These are phyloP conservation scores for Laspeyria flexula DNA, from an alignment of 2,888 invertebrate genomes.

Conservation along the genomic window DNA sequence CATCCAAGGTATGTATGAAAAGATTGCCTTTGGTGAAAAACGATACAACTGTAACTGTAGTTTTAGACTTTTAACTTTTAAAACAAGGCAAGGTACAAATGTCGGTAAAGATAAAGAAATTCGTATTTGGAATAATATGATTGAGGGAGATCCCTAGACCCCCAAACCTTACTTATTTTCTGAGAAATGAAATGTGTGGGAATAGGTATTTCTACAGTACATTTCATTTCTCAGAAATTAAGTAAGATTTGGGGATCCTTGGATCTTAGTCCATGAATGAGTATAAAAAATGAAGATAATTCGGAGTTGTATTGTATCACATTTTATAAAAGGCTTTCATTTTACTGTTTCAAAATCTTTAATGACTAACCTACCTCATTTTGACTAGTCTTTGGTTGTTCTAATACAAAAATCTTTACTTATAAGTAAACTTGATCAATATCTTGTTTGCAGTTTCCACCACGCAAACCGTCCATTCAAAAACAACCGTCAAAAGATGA, in stretches of 20 bases:
- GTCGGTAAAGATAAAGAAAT: no score
- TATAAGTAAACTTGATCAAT: constrained; percentile 7
- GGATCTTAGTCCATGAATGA: no score
- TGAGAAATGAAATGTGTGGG: no score
- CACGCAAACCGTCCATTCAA: constrained; percentile 76
- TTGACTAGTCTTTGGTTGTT: constrained; percentile 3
- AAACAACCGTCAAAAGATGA: constrained; percentile 82
- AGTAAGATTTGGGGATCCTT: no score
- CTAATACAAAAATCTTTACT: constrained; percentile 1
- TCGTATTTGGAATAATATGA: no score
- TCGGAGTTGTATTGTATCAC: no score
- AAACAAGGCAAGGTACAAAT: no score
- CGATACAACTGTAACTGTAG: not conserved
- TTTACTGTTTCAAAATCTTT: not conserved
- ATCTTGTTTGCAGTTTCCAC: constrained; percentile 67
- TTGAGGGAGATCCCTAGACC: no score
- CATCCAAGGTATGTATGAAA: constrained; percentile 67
- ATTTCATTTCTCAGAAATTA: no score
- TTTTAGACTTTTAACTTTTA: not conserved
- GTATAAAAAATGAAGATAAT: no score
- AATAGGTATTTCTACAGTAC: no score
- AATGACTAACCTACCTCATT: constrained; percentile 2
- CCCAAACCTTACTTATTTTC: no score
- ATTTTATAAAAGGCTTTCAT: not conserved
- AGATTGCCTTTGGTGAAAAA: not conserved